Evolutionary conservation across 1,140 invertebrate species (phyloP).

Genomic region (Dendroctonus valens): DNA sequence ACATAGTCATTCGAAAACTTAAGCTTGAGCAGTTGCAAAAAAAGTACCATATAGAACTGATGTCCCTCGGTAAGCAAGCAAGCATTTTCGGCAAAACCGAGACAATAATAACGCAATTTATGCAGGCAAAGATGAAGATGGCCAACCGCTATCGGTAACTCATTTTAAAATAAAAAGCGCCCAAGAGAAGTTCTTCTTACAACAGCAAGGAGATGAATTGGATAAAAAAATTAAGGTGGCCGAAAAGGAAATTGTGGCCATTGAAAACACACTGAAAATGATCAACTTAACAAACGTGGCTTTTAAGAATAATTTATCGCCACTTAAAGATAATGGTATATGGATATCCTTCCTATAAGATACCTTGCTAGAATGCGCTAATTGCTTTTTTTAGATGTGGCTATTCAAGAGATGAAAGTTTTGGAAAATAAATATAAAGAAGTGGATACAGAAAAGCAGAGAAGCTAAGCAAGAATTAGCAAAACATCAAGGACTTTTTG

Average conservation of each 20-base stretch:
- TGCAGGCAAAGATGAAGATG: conserved; percentile 58
- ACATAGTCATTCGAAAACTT: conserved; percentile 57
- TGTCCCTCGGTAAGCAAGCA: conserved; percentile 26
- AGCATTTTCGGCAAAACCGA: background rate
- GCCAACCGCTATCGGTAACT: conserved; percentile 60
- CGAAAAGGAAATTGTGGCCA: conserved; percentile 69
- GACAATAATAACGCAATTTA: background rate
- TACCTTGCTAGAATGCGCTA: background rate
- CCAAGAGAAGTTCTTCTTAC: conserved; percentile 65
- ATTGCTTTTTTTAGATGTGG: conserved; percentile 36
- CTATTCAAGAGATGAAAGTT: conserved; percentile 40
- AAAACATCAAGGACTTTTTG: conserved; percentile 31
- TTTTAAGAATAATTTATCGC: conserved; percentile 57
- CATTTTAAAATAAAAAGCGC: conserved; percentile 68
- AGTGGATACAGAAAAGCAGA: conserved; percentile 24
- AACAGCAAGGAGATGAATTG: conserved; percentile 67
- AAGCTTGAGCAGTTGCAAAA: conserved; percentile 62
- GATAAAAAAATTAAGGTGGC: conserved; percentile 65
- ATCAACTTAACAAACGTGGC: conserved; percentile 65
- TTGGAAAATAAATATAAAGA: conserved; percentile 42
- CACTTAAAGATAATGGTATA: conserved; percentile 54
- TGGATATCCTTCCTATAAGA: too few relatives aligned
- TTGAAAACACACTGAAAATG: conserved; percentile 71
- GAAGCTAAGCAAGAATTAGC: conserved; percentile 34
- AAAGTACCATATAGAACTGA: conserved; percentile 43